Base-by-base conservation (phyloP, 2,113 vertebrate genomes). In the Stomatorhinus ivindoensis region DNA sequence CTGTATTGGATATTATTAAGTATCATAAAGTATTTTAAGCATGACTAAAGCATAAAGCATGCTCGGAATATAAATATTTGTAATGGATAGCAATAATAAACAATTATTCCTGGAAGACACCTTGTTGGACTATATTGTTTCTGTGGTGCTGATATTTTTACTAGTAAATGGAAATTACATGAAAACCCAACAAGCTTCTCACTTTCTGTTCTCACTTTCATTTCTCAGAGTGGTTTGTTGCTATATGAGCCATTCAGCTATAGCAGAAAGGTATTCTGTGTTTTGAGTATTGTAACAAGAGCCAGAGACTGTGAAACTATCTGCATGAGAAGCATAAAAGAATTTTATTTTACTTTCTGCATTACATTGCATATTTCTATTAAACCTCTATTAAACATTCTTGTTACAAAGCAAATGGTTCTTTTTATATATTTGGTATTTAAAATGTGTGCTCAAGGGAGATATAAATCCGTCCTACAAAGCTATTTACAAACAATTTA, bases 251-350 rank as follows among this genome's bases (percentile, higher is more conserved):
- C 61, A 69, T 42, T 55, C 31, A 87, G 86, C 24, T 50, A 50
- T 21, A 96, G 91, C 82, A 90, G 93, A 96, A 94, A 95, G 27
- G 83, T 50, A 86, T 89, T 92, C 88, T 87, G 73, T 94, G 91
- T 90, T 90, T 42, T 91, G 65, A 89, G 50, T 91, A 89, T 90
- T 93, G 94, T 91, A 95, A 95, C 86, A 92, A 92, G 94, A 95
- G 91, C 91, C 92, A 91, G 90, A 95, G 91, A 92, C 87, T 47
- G 93, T 92, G 91, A 90, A 94, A 94, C 90, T 92, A 94, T 95
- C 94, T 95, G 93, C 90, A 93, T 94, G 93, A 90, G 91, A 94
- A 94, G 92, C 93, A 92, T 94, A 93, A 93, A 95, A 94, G 94
- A 95, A 92, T 93, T 91, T 89, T 65, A 90, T 93, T 94, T 95